Percentiles rank a stretch among this genome's conserved stretches.
phyloP scores from a whole-genome alignment of 2,113 vertebrate genomes.

The Turdus rufiventris region DNA sequence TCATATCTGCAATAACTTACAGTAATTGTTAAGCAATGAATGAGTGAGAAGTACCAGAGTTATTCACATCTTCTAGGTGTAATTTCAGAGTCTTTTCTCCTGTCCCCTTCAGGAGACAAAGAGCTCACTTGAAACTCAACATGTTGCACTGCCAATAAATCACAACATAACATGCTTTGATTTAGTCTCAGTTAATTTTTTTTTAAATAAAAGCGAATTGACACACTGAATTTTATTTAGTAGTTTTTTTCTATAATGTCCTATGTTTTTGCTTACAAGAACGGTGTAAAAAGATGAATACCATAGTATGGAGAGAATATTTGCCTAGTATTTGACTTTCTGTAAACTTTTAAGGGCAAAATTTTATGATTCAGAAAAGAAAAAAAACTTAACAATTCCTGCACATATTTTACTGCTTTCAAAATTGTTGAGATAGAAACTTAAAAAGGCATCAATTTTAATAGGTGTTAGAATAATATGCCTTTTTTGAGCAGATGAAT shows the following conservation, averaged over 20 bases:
- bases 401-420: conserved; percentile 26
- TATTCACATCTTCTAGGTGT: not conserved
- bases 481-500: not conserved
- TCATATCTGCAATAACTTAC: not conserved
- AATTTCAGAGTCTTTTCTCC: not conserved
- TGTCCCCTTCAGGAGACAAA: not conserved
- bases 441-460: conserved; percentile 2
- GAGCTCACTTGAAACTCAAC: not conserved
- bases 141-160: not conserved
- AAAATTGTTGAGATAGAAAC: conserved; percentile 28
- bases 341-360: conserved; percentile 5
- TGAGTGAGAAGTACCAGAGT: not conserved
- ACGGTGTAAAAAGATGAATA: not conserved
- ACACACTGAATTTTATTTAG: not conserved
- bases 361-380: not conserved
- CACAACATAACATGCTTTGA: not conserved
- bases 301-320: not conserved
- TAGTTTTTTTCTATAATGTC: not conserved
- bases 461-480: conserved; percentile 4
- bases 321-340: conserved; percentile 4
- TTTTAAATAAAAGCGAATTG: not conserved
- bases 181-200: not conserved
- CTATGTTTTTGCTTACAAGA: not conserved
- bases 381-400: not conserved
- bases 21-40: not conserved